Evolutionary conservation across 2,113 vertebrate genomes (phyloP).

Genomic region (Pelodiscus sinensis): DNA sequence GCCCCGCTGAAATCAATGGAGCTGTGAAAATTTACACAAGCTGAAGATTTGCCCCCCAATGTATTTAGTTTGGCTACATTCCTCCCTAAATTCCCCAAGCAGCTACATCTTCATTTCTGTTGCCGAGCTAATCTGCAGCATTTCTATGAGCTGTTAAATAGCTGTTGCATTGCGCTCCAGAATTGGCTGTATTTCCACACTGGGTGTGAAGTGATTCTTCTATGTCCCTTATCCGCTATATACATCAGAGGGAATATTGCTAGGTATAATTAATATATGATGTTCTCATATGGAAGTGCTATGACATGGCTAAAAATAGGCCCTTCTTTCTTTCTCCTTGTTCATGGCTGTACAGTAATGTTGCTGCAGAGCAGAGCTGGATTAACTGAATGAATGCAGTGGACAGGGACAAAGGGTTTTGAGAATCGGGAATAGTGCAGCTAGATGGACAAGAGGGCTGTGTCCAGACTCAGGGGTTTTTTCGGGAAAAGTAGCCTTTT

Average conservation of each 20-base stretch:
- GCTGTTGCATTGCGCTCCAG: accelerated
- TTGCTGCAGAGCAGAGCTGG: not conserved
- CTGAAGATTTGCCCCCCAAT: accelerated
- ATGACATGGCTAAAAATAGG: not conserved
- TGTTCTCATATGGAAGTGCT: not conserved
- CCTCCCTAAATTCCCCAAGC: not conserved
- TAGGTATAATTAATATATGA: not conserved
- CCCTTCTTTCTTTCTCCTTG: not conserved
- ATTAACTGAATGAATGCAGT: not conserved
- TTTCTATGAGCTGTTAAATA: not conserved
- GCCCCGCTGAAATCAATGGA: accelerated
- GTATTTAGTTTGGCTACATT: not conserved
- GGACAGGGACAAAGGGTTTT: too few relatives aligned
- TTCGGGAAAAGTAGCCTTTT: too few relatives aligned
- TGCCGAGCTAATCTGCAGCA: accelerated
- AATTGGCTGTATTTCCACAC: not conserved
- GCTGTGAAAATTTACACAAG: accelerated
- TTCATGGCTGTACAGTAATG: not conserved
- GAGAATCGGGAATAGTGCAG: not conserved
- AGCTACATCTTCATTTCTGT: not conserved
- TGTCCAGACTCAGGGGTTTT: too few relatives aligned
- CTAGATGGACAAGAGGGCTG: not conserved
- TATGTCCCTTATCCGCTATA: not conserved
- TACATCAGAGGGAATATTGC: not conserved
- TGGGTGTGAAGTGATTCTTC: not conserved